phyloP scores from a whole-genome alignment of 2,888 invertebrate genomes.

The Chrysopilus asiliformis region DNA sequence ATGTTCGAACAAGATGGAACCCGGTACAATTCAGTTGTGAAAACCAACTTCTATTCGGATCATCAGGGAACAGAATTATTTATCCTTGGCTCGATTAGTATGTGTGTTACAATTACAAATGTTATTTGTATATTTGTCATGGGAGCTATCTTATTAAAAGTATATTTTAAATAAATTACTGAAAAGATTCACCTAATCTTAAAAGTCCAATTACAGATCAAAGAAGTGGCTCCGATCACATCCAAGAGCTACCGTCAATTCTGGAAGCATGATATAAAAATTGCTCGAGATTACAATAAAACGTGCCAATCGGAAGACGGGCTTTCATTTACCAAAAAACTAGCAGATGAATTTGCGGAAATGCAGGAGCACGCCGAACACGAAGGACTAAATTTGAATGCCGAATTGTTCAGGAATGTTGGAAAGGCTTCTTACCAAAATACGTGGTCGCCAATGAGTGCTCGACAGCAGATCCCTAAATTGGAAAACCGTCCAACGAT shows the following conservation, averaged over 20 bases:
- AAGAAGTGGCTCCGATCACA: slow-evolving; percentile 46
- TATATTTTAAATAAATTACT: slow-evolving; percentile 20
- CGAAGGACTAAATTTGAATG: slow-evolving; percentile 20
- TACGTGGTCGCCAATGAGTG: slow-evolving; percentile 30
- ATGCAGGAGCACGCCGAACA: slow-evolving; percentile 21
- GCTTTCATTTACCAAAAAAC: slow-evolving; percentile 21
- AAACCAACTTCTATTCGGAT: slow-evolving; percentile 41
- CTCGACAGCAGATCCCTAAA: slow-evolving; percentile 12
- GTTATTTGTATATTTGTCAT: slow-evolving; percentile 57
- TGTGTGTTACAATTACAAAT: slow-evolving; percentile 58
- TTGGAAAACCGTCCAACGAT: slow-evolving; percentile 21
- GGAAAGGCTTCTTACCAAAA: slow-evolving; percentile 24
- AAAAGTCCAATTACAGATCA: slow-evolving; percentile 38
- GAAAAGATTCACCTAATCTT: neutral
- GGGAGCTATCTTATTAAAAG: slow-evolving; percentile 57
- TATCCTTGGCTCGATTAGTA: slow-evolving; percentile 51
- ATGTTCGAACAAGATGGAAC: slow-evolving; percentile 37
- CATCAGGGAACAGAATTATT: slow-evolving; percentile 48
- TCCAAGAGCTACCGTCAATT: slow-evolving; percentile 39
- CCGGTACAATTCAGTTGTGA: slow-evolving; percentile 33
- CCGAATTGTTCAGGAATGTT: slow-evolving; percentile 17
- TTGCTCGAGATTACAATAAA: slow-evolving; percentile 44
- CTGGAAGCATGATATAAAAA: slow-evolving; percentile 50
- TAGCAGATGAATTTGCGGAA: slow-evolving; percentile 28
- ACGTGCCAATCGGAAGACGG: slow-evolving; percentile 29